Evolutionary conservation across 2,888 invertebrate species (phyloP), one percentile per base, ranked within the genome.

Genomic region (Timema cristinae): DNA sequence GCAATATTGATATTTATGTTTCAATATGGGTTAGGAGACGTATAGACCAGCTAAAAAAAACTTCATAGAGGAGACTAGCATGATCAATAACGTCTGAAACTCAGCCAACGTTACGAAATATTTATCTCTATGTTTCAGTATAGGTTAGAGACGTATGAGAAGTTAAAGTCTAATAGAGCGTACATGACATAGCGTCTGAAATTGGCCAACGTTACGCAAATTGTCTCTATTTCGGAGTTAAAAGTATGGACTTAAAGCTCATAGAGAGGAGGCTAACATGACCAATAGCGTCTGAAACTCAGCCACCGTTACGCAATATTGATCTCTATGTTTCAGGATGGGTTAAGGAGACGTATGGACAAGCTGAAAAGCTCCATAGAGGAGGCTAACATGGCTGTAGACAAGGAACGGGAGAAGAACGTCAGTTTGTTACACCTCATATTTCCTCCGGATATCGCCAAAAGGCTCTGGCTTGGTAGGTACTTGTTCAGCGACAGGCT

Each of bases 1-100:
- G 32, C 32, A 32, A 32, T 32, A 32, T 32, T 32, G 32, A 32
- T 32, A 1, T 32, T 5, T 56, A 5, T 6, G 59, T 51, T 15
- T 11, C 82, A 93, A 91, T 95, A 95, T 79, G 94, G 95, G 6
- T 85, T 95, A 16, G 89, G 95, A 78, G 94, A 77, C 89, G 95
- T 76, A 96, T 97, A 96, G 96, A 97, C 79, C 95, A 95, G 81
- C 84, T 97, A 78, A 95, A 96, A 95, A 96, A 84, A 92, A 91
- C 80, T 94, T 94, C 50, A 95, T 97, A 80, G 95, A 96, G 83
- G 95, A 95, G 82, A 95, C 95, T 13, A 96, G 93, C 79, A 88
- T 90, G 77, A 96, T 96, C 32, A 32, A 32, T 32, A 32, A 32
- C 32, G 32, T 32, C 32, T 32, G 32, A 32, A 32, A 32, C 32